These are phyloP conservation scores for Chaetogeoica ovagalla DNA, from an alignment of 2,888 invertebrate genomes.

Conservation along the genomic window DNA sequence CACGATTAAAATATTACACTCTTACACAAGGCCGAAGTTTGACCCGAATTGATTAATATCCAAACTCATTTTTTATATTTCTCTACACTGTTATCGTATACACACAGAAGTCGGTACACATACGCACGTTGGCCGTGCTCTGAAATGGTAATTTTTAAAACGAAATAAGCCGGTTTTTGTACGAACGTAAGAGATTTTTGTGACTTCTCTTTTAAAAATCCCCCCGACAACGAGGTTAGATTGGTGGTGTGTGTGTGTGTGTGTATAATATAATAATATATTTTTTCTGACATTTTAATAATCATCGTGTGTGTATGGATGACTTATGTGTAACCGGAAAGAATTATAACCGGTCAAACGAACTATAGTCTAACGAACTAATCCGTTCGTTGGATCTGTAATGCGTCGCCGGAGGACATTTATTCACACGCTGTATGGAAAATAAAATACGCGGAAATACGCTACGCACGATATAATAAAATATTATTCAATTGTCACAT, in stretches of 20 bases:
- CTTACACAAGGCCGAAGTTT: background rate
- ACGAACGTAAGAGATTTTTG: background rate
- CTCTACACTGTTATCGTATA: background rate
- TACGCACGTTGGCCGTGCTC: background rate
- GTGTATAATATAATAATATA: background rate
- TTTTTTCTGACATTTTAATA: conserved; percentile 28
- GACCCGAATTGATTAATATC: conserved; percentile 7
- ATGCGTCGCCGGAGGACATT: background rate
- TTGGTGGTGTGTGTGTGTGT: too few species aligned
- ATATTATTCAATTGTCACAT: too few species aligned
- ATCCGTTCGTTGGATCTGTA: background rate
- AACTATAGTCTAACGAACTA: background rate
- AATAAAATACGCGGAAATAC: background rate
- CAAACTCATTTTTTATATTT: conserved; percentile 6
- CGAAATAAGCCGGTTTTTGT: conserved; percentile 9
- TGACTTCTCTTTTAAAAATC: conserved; percentile 24
- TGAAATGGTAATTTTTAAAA: conserved; percentile 3
- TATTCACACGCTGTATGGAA: background rate
- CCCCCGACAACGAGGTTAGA: background rate
- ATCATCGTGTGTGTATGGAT: background rate
- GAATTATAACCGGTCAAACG: background rate
- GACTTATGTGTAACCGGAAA: too few species aligned
- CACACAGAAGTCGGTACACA: too few species aligned
- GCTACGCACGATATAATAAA: too few species aligned
- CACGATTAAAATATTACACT: background rate